A percentile compares a stretch with the other conserved stretches of the same genome.
phyloP scores from a whole-genome alignment of 2,113 vertebrate species.

The Ramphastos sulfuratus region DNA sequence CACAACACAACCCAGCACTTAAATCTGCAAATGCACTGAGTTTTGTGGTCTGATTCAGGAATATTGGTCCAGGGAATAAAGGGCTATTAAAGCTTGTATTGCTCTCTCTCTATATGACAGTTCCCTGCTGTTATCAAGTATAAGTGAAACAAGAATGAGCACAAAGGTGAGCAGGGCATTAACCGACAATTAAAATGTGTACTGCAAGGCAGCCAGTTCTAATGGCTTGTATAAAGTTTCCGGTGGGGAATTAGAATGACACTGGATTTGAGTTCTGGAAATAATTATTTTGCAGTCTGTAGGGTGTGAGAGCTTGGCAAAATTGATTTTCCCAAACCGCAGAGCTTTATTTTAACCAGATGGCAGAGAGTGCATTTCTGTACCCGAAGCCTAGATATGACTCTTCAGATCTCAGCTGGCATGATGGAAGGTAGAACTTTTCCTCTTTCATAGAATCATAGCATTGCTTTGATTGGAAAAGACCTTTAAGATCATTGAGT shows the following conservation, averaged over 20 bases:
- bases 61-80: background rate
- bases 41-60: background rate
- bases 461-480: no score
- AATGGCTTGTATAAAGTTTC: background rate
- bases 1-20: background rate
- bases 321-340: background rate
- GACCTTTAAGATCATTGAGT: no score
- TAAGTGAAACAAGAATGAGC: background rate
- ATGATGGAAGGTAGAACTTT: background rate
- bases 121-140: background rate
- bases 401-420: background rate
- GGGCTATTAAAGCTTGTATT: background rate
- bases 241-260: background rate
- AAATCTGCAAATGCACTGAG: background rate
- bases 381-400: background rate
- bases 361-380: background rate
- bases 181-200: background rate
- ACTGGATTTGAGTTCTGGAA: background rate
- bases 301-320: background rate
- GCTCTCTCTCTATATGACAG: background rate
- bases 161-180: background rate
- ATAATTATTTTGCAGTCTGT: background rate
- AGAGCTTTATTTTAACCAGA: background rate
- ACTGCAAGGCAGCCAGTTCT: background rate
- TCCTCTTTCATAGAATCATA: background rate